Conservation (phyloP, 2,888 invertebrate genomes). For the Chironomus riparius region DNA sequence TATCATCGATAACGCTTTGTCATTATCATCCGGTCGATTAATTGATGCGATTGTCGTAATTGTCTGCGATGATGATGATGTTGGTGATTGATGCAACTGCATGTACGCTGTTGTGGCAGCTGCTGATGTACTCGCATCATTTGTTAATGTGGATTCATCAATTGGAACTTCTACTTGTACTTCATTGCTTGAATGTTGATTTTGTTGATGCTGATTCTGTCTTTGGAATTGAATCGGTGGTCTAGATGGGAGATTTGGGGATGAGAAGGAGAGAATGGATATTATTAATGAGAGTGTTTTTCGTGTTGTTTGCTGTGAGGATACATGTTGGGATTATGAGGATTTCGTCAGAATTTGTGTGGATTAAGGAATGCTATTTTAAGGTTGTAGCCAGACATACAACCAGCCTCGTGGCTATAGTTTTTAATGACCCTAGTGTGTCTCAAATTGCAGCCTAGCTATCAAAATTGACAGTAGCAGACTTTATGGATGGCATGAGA, state of each 20-base stretch:
- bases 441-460: no score
- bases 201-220: background rate
- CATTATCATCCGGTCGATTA: constrained; percentile 9
- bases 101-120: background rate
- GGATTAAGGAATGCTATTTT: no score
- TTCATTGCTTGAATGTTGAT: background rate
- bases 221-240: constrained; percentile 19
- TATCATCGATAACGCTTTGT: background rate
- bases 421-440: no score
- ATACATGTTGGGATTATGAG: background rate
- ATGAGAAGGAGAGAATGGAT: background rate
- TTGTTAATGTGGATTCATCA: constrained; percentile 3
- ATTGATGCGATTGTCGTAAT: constrained; percentile 25
- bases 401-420: no score
- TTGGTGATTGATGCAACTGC: constrained; percentile 10
- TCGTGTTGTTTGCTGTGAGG: background rate
- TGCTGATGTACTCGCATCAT: background rate
- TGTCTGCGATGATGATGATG: constrained; percentile 23
- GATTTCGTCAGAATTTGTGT: no score
- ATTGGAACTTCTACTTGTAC: constrained; percentile 9
- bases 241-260: background rate
- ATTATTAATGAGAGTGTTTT: background rate
- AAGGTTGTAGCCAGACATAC: no score
- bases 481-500: no score
- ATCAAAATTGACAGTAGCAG: no score